Evolutionary conservation across 2,113 vertebrate genomes (phyloP).

Genomic region (Willisornis vidua): DNA sequence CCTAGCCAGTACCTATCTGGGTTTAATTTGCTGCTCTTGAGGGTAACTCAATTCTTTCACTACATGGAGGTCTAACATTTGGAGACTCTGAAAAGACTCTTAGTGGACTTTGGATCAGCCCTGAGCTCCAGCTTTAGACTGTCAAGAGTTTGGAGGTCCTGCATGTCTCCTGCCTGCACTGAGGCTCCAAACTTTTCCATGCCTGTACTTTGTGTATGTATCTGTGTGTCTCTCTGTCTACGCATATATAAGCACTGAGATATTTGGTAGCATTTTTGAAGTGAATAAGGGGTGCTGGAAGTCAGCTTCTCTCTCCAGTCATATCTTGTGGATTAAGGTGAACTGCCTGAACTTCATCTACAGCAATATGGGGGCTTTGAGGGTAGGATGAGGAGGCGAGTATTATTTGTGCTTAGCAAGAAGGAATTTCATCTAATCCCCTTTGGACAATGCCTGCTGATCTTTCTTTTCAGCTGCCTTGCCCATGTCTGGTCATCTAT

Average conservation of each 20-base stretch:
- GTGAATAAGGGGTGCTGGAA: background rate
- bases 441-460: background rate
- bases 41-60: background rate
- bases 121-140: background rate
- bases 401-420: background rate
- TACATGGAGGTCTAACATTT: background rate
- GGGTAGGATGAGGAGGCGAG: background rate
- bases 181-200: background rate
- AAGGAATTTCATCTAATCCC: background rate
- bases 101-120: background rate
- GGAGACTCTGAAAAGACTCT: background rate
- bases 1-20: background rate
- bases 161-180: background rate
- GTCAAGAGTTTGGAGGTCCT: background rate
- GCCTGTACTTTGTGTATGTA: background rate
- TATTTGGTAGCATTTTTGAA: background rate
- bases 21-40: background rate
- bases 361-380: background rate
- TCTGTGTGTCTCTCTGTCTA: rapidly evolving
- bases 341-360: background rate
- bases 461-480: background rate
- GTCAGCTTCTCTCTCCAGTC: background rate
- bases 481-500: background rate
- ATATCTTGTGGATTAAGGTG: background rate
- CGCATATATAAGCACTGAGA: background rate